These are phyloP conservation scores for Lucinisca nassula DNA, from an alignment of 2,888 invertebrate species.

Conservation along the genomic window DNA sequence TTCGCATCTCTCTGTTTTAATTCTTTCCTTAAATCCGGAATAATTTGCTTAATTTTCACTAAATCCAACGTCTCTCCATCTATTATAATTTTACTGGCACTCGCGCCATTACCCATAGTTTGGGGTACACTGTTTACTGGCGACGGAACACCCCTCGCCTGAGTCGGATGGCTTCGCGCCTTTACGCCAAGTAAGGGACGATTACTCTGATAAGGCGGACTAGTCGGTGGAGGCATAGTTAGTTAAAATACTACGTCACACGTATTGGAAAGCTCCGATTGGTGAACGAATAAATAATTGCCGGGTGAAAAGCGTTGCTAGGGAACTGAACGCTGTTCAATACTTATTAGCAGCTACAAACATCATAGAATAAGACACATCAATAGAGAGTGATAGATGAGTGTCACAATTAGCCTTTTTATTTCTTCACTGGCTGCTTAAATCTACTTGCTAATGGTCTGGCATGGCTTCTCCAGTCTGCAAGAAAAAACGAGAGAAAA, in stretches of 20 bases:
- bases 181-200: conserved; percentile 66
- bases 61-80: conserved; percentile 85
- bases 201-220: conserved; percentile 65
- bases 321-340: conserved; percentile 41
- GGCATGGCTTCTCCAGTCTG: neutral
- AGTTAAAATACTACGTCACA: conserved; percentile 44
- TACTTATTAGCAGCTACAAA: conserved; percentile 4
- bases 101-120: conserved; percentile 86
- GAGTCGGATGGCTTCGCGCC: conserved; percentile 57
- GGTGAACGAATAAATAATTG: conserved; percentile 49
- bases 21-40: conserved; percentile 89
- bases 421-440: neutral
- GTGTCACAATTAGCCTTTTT: neutral
- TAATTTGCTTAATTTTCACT: conserved; percentile 85
- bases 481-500: no score
- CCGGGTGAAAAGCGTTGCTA: conserved; percentile 55
- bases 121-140: conserved; percentile 41
- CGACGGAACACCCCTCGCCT: conserved; percentile 46
- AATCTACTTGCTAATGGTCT: neutral
- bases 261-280: conserved; percentile 49
- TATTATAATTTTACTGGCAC: conserved; percentile 81
- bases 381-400: neutral
- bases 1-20: conserved; percentile 89
- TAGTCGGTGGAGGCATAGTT: conserved; percentile 69
- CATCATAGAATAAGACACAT: conserved; percentile 4